These are phyloP conservation scores for Chymomyza costata DNA, from an alignment of 1,140 invertebrate genomes.

Conservation along the genomic window DNA sequence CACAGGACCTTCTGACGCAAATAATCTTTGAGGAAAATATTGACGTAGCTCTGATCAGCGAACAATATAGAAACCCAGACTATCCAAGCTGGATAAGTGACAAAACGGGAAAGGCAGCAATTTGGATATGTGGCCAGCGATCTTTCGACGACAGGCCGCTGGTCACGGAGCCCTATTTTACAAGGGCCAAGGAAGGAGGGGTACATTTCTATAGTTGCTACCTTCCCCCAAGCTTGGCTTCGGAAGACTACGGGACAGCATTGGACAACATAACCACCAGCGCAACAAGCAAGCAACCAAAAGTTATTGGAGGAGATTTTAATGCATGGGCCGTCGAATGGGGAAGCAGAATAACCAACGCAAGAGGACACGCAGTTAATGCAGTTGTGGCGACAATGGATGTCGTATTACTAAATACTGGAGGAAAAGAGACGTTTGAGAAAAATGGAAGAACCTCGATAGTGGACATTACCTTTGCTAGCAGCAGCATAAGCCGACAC, in stretches of 20 bases:
- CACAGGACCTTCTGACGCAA: background rate
- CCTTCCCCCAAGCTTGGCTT: background rate
- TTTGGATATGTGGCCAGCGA: background rate
- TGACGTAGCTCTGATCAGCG: background rate
- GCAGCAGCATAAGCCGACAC: background rate
- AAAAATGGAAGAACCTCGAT: background rate
- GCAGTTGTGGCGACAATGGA: background rate
- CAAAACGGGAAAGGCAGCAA: background rate
- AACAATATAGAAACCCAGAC: background rate
- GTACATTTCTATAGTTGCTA: background rate
- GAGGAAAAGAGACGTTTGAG: background rate
- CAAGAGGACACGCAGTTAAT: background rate
- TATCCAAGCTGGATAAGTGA: background rate
- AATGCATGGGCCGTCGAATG: too few relatives aligned
- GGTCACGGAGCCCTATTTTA: background rate
- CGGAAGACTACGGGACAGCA: background rate
- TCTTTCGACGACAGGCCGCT: background rate
- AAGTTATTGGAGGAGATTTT: too few relatives aligned
- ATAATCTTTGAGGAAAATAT: background rate
- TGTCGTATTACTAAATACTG: background rate
- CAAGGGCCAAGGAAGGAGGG: background rate
- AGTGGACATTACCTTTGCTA: background rate
- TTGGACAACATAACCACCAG: background rate
- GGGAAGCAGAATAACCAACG: background rate
- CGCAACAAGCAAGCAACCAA: background rate